Conservation (phyloP, 2,797 vertebrate species). For the Neosilurus hyrtlii region DNA sequence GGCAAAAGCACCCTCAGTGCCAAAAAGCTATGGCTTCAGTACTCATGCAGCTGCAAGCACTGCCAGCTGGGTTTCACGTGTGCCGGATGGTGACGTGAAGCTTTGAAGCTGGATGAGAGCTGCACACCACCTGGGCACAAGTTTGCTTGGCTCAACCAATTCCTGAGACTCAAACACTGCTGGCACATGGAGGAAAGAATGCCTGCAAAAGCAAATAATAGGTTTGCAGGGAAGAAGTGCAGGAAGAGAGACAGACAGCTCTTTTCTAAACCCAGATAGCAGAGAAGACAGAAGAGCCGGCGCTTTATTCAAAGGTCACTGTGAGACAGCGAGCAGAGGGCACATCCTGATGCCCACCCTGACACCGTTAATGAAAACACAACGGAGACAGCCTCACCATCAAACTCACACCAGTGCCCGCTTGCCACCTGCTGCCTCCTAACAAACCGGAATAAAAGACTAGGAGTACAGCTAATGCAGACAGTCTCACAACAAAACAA, state of each 20-base stretch:
- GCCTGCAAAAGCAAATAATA: slow-evolving; percentile 15
- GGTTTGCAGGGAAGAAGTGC: slow-evolving; percentile 60
- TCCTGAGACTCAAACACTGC: slow-evolving; percentile 42
- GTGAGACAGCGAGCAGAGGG: slow-evolving; percentile 63
- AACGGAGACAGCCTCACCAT: slow-evolving; percentile 68
- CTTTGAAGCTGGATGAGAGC: slow-evolving; percentile 48
- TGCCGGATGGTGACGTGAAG: slow-evolving; percentile 28
- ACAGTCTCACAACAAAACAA: slow-evolving; percentile 11
- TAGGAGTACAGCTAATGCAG: slow-evolving; percentile 33
- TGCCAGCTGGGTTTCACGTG: slow-evolving; percentile 51
- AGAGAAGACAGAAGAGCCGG: slow-evolving; percentile 16
- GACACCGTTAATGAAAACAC: slow-evolving; percentile 70
- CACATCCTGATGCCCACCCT: slow-evolving; percentile 72
- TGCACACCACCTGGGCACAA: slow-evolving; percentile 50
- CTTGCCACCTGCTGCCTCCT: slow-evolving; percentile 39
- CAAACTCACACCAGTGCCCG: slow-evolving; percentile 34
- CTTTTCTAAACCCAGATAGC: slow-evolving; percentile 12
- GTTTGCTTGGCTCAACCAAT: slow-evolving; percentile 40
- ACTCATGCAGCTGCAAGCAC: slow-evolving; percentile 46
- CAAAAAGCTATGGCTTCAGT: slow-evolving; percentile 50
- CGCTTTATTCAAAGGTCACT: slow-evolving; percentile 65
- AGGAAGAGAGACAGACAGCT: slow-evolving; percentile 54
- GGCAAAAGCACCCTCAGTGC: slow-evolving; percentile 39
- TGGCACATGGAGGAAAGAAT: slow-evolving; percentile 28
- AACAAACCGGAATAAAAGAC: slow-evolving; percentile 40